Percentiles rank a stretch among this genome's conserved stretches.
These are phyloP conservation scores for Zygogramma bicolorata DNA, from an alignment of 2,888 invertebrate genomes.

Conservation along the genomic window DNA sequence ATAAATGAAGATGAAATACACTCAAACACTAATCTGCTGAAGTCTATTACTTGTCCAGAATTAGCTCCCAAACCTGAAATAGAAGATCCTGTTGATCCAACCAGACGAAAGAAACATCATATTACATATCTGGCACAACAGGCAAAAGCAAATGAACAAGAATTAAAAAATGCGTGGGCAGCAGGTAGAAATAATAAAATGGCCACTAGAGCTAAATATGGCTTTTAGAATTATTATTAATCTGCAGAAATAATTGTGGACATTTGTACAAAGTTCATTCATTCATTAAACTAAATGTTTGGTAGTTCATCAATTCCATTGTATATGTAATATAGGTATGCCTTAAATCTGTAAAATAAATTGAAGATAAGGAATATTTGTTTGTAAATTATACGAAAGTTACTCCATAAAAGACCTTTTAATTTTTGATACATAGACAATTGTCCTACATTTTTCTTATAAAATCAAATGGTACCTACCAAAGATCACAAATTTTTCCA, in stretches of 20 bases:
- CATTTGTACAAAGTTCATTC: too few relatives aligned
- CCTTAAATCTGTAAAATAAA: neutral
- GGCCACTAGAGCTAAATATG: conserved; percentile 96
- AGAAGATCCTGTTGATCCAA: conserved; percentile 69
- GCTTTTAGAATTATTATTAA: conserved; percentile 74
- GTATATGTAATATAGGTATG: neutral
- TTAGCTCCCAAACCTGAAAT: conserved; percentile 67
- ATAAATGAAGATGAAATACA: conserved; percentile 81
- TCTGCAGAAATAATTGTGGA: neutral
- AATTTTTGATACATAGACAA: too few relatives aligned
- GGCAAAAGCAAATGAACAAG: conserved; percentile 95
- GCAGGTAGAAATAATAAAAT: conserved; percentile 85
- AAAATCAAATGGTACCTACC: too few relatives aligned
- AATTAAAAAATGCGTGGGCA: conserved; percentile 95
- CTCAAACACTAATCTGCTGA: conserved; percentile 82
- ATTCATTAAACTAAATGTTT: too few relatives aligned
- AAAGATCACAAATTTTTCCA: too few relatives aligned
- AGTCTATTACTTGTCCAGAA: conserved; percentile 81
- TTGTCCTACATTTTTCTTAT: too few relatives aligned
- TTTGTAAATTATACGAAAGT: neutral
- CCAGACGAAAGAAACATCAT: conserved; percentile 88
- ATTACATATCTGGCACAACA: conserved; percentile 94
- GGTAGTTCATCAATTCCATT: too few relatives aligned
- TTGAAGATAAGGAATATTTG: neutral
- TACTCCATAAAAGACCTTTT: neutral